Conservation (phyloP, 2,113 vertebrate species). For the Meleagris gallopavo region DNA sequence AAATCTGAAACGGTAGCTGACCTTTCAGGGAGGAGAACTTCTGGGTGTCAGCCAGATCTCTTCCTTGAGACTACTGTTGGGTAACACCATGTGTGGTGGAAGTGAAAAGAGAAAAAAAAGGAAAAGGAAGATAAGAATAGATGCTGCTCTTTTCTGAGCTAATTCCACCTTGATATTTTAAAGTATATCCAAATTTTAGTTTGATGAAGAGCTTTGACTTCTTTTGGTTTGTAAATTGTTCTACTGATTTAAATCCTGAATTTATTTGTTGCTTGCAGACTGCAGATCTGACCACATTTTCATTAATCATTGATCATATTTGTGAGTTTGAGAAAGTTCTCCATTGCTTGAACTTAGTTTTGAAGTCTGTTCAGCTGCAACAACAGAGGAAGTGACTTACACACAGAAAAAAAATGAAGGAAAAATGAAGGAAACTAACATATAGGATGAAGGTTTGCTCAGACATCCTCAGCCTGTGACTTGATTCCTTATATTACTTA, state of each 20-base stretch:
- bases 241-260: not conserved
- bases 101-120: not conserved
- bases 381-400: not conserved
- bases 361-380: not conserved
- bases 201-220: not conserved
- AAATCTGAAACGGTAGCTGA: not conserved
- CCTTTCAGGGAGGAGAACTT: not conserved
- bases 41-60: not conserved
- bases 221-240: not conserved
- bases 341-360: not conserved
- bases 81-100: not conserved
- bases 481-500: not conserved
- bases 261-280: not conserved
- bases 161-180: not conserved
- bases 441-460: not conserved
- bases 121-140: not conserved
- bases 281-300: not conserved
- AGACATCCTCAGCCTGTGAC: not conserved
- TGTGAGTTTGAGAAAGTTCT: not conserved
- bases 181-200: not conserved
- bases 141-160: not conserved
- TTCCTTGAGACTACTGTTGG: not conserved
- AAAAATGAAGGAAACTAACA: not conserved
- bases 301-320: not conserved
- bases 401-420: not conserved